Base-by-base conservation (phyloP, 2,888 invertebrate genomes). In the Ormyrus labotus region DNA sequence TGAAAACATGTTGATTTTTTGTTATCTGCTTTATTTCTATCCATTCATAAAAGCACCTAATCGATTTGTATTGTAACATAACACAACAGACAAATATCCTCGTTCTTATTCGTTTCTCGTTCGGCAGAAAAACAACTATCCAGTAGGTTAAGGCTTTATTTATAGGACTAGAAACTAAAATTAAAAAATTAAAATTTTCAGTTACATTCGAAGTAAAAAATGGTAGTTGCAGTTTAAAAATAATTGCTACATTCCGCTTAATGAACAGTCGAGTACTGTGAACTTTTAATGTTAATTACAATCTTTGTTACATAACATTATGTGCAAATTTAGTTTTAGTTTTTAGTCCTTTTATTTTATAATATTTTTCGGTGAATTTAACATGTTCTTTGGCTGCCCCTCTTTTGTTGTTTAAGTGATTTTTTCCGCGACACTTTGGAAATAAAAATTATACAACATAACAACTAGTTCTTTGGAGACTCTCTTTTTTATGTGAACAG, bases 371-470 rank as follows among this genome's bases (percentile, higher is more conserved):
- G 58, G 48, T 13, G 48, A 57, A 13, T 48, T 8, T 13, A 69
- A 58, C 13, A 8, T n/a, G 48, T 13, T 6, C 13, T 6, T 11
- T 57, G 58, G 13, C 71, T 58, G 68, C 45, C 55, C 19, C 50
- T 50, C 45, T 47, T 57, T 1, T 75, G 7, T 64, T 64, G 64
- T 61, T 68, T 53, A 68, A 72, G 50, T 67, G 45, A 68, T 57
- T 7, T 69, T 61, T 50, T 9, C 11, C 13, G n/a, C 13, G n/a
- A 51, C 51, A 61, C 47, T 74, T 68, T 71, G 10, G 70, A 72
- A 79, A 74, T 78, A 78, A 81, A 81, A 81, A 81, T 81, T 65
- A 13, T 58, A 69, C 71, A 77, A 73, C 50, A 48, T 70, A 75
- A 72, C 72, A 79, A 79, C 68, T 75, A 77, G 64, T 70, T 77